phyloP scores from a whole-genome alignment of 1,140 invertebrate species.

The Brachionus rotundiformis region DNA sequence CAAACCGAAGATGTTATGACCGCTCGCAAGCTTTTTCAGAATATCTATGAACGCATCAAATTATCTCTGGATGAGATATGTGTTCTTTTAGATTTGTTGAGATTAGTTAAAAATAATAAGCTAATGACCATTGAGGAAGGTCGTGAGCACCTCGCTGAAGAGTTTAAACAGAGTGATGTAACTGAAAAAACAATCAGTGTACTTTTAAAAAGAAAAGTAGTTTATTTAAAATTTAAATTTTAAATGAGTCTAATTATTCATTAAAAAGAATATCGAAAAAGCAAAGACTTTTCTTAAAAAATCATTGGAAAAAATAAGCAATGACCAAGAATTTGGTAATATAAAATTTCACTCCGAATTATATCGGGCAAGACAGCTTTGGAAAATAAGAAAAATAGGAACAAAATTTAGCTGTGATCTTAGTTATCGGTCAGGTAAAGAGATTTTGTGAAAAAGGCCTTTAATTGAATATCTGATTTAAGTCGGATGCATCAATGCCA shows the following conservation, averaged over 20 bases:
- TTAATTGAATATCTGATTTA: background rate
- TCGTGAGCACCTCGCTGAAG: background rate
- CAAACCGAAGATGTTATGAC: conserved; percentile 23
- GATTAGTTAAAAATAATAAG: conserved; percentile 5
- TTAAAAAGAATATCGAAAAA: conserved; percentile 41
- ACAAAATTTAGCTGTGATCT: conserved; percentile 37
- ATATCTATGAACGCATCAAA: conserved; percentile 40
- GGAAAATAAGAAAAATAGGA: conserved; percentile 44
- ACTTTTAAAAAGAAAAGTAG: conserved; percentile 41
- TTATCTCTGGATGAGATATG: conserved; percentile 45
- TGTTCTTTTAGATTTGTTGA: conserved; percentile 31
- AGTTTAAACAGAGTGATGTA: background rate
- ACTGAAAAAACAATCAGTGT: conserved; percentile 33
- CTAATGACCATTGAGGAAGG: conserved; percentile 27
- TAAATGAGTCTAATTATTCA: background rate
- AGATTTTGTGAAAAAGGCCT: background rate
- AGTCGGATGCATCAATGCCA: conserved; percentile 45
- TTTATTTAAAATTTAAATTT: background rate
- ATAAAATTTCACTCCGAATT: conserved; percentile 39
- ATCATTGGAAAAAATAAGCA: conserved; percentile 49
- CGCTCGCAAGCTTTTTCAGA: conserved; percentile 30
- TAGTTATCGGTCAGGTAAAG: conserved; percentile 38
- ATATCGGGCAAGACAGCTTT: conserved; percentile 31
- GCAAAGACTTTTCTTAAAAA: conserved; percentile 38
- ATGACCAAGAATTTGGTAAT: conserved; percentile 41